A percentile compares a stretch with the other conserved stretches of the same genome.
These are phyloP conservation scores for Tryphoninae sp. DNA, from an alignment of 2,888 invertebrate species.

Conservation along the genomic window DNA sequence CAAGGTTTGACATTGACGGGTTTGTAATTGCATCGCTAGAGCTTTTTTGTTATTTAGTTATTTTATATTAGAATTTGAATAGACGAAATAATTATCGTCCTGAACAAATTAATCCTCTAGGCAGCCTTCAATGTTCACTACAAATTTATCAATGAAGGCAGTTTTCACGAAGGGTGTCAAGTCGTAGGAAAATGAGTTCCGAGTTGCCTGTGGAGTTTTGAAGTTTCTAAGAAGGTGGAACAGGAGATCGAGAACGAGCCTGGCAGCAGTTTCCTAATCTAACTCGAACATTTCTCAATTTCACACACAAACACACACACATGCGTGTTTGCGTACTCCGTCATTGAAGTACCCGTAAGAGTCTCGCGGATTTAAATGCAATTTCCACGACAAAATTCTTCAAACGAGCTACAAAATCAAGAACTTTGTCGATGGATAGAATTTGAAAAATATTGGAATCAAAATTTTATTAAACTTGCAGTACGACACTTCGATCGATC, in stretches of 20 bases:
- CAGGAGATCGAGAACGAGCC: conserved; percentile 23
- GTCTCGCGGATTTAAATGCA: conserved; percentile 21
- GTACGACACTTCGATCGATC: background rate
- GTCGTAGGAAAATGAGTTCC: background rate
- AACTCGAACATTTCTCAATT: background rate
- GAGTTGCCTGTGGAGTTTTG: conserved; percentile 15
- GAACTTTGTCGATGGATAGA: background rate
- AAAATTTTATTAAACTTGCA: background rate
- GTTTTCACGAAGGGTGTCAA: conserved; percentile 19
- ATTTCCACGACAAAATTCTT: conserved; percentile 29
- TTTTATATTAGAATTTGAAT: background rate
- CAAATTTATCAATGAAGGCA: background rate
- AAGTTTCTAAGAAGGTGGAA: conserved; percentile 28
- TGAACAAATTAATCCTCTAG: background rate
- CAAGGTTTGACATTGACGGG: no score
- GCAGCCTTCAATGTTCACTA: background rate
- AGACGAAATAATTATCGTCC: background rate
- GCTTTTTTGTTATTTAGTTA: background rate
- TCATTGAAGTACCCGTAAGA: background rate
- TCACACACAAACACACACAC: background rate
- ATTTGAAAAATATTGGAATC: background rate
- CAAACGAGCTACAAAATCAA: background rate
- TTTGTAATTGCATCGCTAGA: background rate
- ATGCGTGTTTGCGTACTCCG: background rate
- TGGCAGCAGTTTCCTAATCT: conserved; percentile 22